Base-by-base conservation (phyloP, 2,113 vertebrate species). In the Pipa parva region DNA sequence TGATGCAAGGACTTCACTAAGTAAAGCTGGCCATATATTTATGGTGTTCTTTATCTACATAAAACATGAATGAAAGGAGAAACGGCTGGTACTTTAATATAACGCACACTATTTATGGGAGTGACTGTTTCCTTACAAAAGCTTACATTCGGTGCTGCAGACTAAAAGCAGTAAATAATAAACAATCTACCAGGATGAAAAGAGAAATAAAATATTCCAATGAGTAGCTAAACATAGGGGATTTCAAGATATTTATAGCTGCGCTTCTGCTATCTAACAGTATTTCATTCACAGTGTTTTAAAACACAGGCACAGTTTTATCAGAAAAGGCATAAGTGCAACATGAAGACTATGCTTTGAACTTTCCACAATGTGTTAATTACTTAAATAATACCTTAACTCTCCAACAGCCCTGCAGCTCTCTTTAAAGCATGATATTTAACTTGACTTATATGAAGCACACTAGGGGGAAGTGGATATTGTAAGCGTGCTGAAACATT, bases 1-100 rank as follows among this genome's bases (percentile, higher is more conserved):
- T 27, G 45, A 37, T n/a, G 49, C 18, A 33, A 48, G 56, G 52
- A 33, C 20, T 66, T 37, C 22, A 33, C 27, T 3, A 13, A 24
- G 18, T 27, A 11, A 45, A 36, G 36, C 15, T 49, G 64, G 26
- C 50, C 28, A 59, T 42, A 67, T 48, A 48, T 22, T 42, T 66
- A 50, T 59, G 33, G 39, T 58, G 64, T 42, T 27, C 25, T 67
- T 67, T 49, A 59, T 59, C 39, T 59, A 42, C 50, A n/a, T 13
- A 20, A 37, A 52, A 27, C 22, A 2, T 52, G 11, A 25, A 27
- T 52, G 48, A 21, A 52, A 10, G 50, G 11, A 26, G 24, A 52
- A 27, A 50, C 26, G 24, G 12, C 50, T 52, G 7, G 13, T 52
- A 25, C 24, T 52, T 52, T 24, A 27, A 52, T 45, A 45, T 45